phyloP scores from a whole-genome alignment of 1,140 invertebrate species.

The Nebria ingens region DNA sequence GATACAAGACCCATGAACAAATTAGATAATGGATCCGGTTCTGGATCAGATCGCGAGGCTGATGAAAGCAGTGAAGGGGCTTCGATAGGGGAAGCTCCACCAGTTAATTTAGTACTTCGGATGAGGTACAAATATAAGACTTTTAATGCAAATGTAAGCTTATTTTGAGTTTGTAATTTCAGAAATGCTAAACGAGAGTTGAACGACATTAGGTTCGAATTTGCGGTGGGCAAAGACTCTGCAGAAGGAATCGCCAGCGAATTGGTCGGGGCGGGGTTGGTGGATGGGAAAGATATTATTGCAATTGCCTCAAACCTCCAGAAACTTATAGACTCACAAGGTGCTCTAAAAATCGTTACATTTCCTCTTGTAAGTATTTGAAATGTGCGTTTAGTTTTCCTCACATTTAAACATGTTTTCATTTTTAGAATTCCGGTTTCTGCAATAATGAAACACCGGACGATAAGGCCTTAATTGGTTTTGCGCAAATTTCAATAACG shows the following conservation, averaged over 20 bases:
- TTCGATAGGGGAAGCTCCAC: slow-evolving; percentile 28
- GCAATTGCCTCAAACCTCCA: slow-evolving; percentile 87
- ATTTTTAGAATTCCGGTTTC: slow-evolving; percentile 68
- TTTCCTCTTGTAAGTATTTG: slow-evolving; percentile 75
- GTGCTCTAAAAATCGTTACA: slow-evolving; percentile 58
- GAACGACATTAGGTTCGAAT: slow-evolving; percentile 97
- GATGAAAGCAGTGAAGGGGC: slow-evolving; percentile 42
- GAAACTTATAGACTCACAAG: slow-evolving; percentile 71
- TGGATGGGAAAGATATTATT: slow-evolving; percentile 82
- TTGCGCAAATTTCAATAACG: slow-evolving; percentile 89
- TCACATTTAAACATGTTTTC: slow-evolving; percentile 13
- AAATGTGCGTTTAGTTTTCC: slow-evolving; percentile 1
- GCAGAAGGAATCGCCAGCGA: slow-evolving; percentile 90
- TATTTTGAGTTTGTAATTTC: slow-evolving; percentile 31
- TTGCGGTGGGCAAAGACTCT: slow-evolving; percentile 81
- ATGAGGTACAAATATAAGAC: slow-evolving; percentile 42
- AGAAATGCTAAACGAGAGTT: slow-evolving; percentile 84
- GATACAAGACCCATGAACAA: slow-evolving; percentile 41
- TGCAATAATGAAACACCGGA: slow-evolving; percentile 77
- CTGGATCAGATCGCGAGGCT: slow-evolving; percentile 59
- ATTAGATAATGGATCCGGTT: slow-evolving; percentile 75
- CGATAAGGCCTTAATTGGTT: slow-evolving; percentile 89
- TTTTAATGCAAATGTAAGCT: neutral
- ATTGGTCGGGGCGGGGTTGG: slow-evolving; percentile 86
- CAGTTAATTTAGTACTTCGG: slow-evolving; percentile 66